phyloP scores from a whole-genome alignment of 2,888 invertebrate genomes.

The Eubasilissa splendida region DNA sequence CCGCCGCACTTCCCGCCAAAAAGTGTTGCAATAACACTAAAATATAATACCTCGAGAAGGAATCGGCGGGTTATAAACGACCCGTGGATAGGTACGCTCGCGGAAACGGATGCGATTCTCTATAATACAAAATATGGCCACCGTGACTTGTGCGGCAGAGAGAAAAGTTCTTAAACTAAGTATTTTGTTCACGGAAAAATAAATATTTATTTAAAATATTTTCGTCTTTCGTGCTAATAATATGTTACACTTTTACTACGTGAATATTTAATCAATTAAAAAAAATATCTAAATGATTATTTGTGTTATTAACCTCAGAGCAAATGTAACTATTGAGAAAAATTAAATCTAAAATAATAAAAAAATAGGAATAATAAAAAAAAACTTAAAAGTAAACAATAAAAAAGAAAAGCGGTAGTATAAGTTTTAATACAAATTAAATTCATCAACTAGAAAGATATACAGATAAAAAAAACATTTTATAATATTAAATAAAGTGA shows the following conservation, averaged over 20 bases:
- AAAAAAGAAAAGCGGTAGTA: no score
- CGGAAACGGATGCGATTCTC: conserved; percentile 33
- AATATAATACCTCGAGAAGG: conserved; percentile 51
- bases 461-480: no score
- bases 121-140: conserved; percentile 23
- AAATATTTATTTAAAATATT: not conserved
- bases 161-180: not conserved
- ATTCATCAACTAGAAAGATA: no score
- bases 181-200: not conserved
- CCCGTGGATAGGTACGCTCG: conserved; percentile 15
- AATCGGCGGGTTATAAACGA: conserved; percentile 51
- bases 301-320: not conserved
- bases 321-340: not conserved
- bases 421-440: no score
- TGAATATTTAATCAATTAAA: no score
- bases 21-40: conserved; percentile 59
- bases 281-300: no score
- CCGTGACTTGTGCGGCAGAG: not conserved
- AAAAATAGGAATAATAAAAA: not conserved
- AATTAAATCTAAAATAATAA: not conserved
- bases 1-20: conserved; percentile 53
- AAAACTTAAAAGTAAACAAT: no score
- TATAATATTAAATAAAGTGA: no score
- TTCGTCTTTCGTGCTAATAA: no score
- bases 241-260: no score